Evolutionary conservation across 2,888 invertebrate species (phyloP).

Genomic region (Hirtodrosophila alboralis): DNA sequence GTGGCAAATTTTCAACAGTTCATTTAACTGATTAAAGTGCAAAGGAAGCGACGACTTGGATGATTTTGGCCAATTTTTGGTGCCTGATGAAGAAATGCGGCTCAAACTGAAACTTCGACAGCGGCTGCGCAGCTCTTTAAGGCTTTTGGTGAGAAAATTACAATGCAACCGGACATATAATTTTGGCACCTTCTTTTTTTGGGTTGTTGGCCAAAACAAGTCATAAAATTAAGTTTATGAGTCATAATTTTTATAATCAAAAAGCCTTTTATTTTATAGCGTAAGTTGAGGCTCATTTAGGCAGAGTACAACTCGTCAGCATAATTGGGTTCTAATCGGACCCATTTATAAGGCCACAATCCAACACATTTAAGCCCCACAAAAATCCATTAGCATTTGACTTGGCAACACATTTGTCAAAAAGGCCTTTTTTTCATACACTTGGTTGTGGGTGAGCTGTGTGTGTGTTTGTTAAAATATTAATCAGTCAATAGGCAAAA

Average conservation of each 20-base stretch:
- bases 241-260: slow-evolving; percentile 71
- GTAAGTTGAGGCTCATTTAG: slow-evolving; percentile 30
- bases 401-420: slow-evolving; percentile 65
- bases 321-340: slow-evolving; percentile 76
- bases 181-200: slow-evolving; percentile 64
- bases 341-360: slow-evolving; percentile 48
- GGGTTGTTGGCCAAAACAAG: slow-evolving; percentile 43
- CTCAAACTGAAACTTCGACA: background rate
- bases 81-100: slow-evolving; percentile 56
- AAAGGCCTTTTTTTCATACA: slow-evolving; percentile 31
- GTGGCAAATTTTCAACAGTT: slow-evolving; percentile 78
- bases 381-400: slow-evolving; percentile 63
- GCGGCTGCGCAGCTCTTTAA: slow-evolving; percentile 41
- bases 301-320: slow-evolving; percentile 30
- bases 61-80: slow-evolving; percentile 59
- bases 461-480: slow-evolving; percentile 56
- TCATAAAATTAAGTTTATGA: slow-evolving; percentile 79
- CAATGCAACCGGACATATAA: slow-evolving; percentile 42
- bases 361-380: slow-evolving; percentile 9
- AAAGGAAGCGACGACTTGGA: slow-evolving; percentile 25
- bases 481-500: slow-evolving; percentile 77
- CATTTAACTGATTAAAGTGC: slow-evolving; percentile 78
- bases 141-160: slow-evolving; percentile 64
- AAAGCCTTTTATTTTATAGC: slow-evolving; percentile 38
- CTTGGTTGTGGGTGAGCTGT: slow-evolving; percentile 53